Percentiles rank a stretch among this genome's conserved stretches.
phyloP scores from a whole-genome alignment of 2,113 vertebrate species.

The Macrotus californicus region DNA sequence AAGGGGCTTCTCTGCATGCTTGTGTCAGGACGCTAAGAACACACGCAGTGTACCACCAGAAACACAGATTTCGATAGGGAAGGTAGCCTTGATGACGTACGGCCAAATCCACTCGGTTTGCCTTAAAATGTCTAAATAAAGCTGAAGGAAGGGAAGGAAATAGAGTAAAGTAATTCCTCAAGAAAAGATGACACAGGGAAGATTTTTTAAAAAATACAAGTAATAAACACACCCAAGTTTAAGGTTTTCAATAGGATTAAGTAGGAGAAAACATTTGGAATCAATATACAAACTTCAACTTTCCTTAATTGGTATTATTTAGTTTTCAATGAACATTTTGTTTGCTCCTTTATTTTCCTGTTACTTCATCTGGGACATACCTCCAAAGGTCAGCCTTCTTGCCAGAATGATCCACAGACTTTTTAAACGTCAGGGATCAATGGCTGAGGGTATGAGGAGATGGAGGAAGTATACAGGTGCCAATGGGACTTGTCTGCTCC shows the following conservation, averaged over 20 bases:
- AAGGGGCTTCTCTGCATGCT: background rate
- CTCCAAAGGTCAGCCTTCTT: conserved; percentile 1
- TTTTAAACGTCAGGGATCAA: conserved; percentile 46
- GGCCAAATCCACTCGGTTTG: background rate
- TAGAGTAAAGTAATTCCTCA: background rate
- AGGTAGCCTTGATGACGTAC: background rate
- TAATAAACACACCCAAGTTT: background rate
- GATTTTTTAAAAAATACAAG: background rate
- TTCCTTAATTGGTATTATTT: background rate
- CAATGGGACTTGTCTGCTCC: background rate
- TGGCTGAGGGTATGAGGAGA: background rate
- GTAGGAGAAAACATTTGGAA: background rate
- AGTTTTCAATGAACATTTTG: background rate
- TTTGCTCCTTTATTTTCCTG: background rate
- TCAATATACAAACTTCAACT: background rate
- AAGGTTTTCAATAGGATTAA: background rate
- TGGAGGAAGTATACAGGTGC: background rate
- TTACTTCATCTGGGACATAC: background rate
- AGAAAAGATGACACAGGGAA: background rate
- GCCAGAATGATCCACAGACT: background rate
- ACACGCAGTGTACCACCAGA: background rate
- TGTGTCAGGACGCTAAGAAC: background rate
- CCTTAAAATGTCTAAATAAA: background rate
- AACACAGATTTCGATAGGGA: background rate
- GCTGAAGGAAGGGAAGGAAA: background rate